Base-by-base conservation (phyloP, 2,113 vertebrate species). In the Hoplias malabaricus region DNA sequence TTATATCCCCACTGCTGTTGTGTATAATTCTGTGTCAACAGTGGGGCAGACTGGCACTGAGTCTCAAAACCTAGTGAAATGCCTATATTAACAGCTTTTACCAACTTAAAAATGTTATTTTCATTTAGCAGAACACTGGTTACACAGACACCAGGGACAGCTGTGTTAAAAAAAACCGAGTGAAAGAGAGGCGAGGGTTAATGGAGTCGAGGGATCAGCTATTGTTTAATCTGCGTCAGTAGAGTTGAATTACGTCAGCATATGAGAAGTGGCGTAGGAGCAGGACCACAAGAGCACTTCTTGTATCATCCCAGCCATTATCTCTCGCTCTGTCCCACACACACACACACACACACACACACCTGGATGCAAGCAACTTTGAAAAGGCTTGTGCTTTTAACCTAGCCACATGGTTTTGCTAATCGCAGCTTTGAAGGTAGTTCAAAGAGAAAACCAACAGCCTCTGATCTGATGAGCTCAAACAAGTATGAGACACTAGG, bases 371-470 rank as follows among this genome's bases (percentile, higher is more conserved):
- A 46, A 4, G 1, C 1, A 65, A 36, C 33, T 13, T 36, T 36
- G 6, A 40, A 29, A 57, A 27, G 50, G 53, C 14, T 46, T 16
- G 36, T 68, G 54, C 48, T 73, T 72, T 73, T 25, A 73, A 54
- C 61, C 56, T 46, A 79, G 40, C 40, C 63, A 46, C 59, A 33
- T 40, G 73, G 67, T 62, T 80, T 69, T 75, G 72, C 67, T 63
- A 62, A 80, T 70, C 48, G 3, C 65, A 33, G 56, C 42, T 80
- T 69, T 75, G 57, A 70, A 75, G 43, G 5, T 11, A 53, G 56
- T 62, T 78, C 67, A 70, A 78, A 70, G 42, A 78, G 54, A 43
- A 69, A 61, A 61, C 14, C 3, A 33, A 21, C 71, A 6, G 25
- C 29, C 33, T 70, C 42, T 69, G 73, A 53, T 69, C 43, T 63